A percentile compares a stretch with the other conserved stretches of the same genome.
These are phyloP conservation scores for Mormyrops attenuatus DNA, from an alignment of 2,797 vertebrate genomes.

Conservation along the genomic window DNA sequence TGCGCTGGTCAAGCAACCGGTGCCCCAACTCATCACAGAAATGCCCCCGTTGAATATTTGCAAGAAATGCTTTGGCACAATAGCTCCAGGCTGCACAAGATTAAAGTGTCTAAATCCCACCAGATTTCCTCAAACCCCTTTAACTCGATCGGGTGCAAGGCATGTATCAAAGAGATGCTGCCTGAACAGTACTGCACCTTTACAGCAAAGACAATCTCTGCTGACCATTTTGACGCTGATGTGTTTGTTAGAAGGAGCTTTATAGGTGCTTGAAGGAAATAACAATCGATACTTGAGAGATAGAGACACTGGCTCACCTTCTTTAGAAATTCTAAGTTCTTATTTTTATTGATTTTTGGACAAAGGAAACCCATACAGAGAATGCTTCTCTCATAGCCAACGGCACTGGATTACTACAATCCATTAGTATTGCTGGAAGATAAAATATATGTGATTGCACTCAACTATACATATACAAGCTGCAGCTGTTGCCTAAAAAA, in stretches of 20 bases:
- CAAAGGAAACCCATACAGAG: not conserved
- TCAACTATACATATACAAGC: not conserved
- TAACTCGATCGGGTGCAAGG: slow-evolving; percentile 30
- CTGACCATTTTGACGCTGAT: not conserved
- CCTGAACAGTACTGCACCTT: not conserved
- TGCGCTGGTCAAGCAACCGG: not conserved
- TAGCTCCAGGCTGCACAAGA: not conserved
- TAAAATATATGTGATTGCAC: not conserved
- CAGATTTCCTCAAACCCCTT: slow-evolving; percentile 5
- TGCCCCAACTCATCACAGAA: not conserved
- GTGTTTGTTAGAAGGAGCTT: not conserved
- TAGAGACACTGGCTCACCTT: not conserved
- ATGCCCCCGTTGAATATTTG: not conserved
- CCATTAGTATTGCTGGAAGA: not conserved
- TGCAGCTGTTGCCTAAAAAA: not conserved
- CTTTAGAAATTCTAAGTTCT: not conserved
- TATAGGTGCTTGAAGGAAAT: not conserved
- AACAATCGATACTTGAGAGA: slow-evolving; percentile 1
- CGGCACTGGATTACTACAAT: slow-evolving; percentile 17
- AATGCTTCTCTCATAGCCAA: slow-evolving; percentile 10
- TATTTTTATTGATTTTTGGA: not conserved
- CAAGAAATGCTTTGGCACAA: not conserved
- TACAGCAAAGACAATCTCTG: not conserved
- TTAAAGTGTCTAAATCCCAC: slow-evolving; percentile 18
- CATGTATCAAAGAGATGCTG: not conserved